A percentile compares a stretch with the other conserved stretches of the same genome.
These are phyloP conservation scores for Sacculina carcini DNA, from an alignment of 2,888 invertebrate genomes.

Conservation along the genomic window DNA sequence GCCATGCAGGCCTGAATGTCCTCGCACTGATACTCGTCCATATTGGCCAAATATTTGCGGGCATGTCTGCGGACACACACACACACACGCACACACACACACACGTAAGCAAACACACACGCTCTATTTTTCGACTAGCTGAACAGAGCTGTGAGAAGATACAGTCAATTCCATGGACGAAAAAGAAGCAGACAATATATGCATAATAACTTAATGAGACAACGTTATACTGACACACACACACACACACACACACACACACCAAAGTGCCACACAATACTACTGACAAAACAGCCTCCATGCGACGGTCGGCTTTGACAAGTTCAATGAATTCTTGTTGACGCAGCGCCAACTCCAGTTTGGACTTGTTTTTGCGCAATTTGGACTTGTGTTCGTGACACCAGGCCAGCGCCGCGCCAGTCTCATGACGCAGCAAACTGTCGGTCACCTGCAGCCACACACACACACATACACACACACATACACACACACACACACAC, in stretches of 20 bases:
- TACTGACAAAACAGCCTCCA: constrained; percentile 55
- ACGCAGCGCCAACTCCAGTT: constrained; percentile 77
- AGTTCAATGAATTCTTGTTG: constrained; percentile 86
- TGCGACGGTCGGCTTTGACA: constrained; percentile 52
- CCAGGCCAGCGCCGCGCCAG: constrained; percentile 70
- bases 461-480: neutral
- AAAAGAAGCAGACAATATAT: too few relatives aligned
- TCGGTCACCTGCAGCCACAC: constrained; percentile 20
- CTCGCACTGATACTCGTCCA: constrained; percentile 57
- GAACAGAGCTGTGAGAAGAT: too few relatives aligned
- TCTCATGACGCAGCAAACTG: constrained; percentile 52
- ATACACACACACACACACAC: neutral
- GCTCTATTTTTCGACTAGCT: neutral
- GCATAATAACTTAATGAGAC: neutral
- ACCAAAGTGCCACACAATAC: neutral
- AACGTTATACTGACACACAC: neutral
- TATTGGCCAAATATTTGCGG: constrained; percentile 62
- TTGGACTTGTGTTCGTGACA: constrained; percentile 91
- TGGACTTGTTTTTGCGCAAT: constrained; percentile 71
- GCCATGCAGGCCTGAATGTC: constrained; percentile 89
- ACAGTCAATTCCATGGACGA: too few relatives aligned
- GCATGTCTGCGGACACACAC: constrained; percentile 38
- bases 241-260: neutral
- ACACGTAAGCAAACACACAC: neutral
- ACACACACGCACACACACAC: neutral